Evolutionary conservation across 2,113 vertebrate species (phyloP), one percentile per base, ranked within the genome.

Genomic region (Physeter macrocephalus): DNA sequence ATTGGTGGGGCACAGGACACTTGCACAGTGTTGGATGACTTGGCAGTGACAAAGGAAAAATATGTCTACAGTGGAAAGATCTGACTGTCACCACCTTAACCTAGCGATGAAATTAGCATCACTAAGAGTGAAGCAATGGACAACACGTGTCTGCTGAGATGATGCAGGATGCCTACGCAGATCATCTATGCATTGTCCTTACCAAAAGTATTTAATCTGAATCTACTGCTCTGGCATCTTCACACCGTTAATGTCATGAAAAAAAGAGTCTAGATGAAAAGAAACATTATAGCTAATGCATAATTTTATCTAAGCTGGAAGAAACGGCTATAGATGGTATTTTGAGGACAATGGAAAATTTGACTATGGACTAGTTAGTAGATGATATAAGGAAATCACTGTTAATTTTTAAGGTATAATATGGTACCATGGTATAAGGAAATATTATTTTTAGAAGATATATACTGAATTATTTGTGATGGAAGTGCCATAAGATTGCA

Each of bases 401-500:
- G 9, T 74, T 59, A 18, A 39, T 62, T n/a, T 95, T 84, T 57
- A 62, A 72, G 31, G 67, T 83, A 2, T 0, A 31, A 62, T 88
- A 78, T 36, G 6, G 29, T 84, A 74, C 46, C 18, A n/a, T 23
- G 23, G 36, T 39, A 69, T 64, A 92, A 83, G 88, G 2, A 20
- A 84, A 77, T 75, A 59, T 69, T 91, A 80, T 12, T 46, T 95
- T 91, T 91, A 93, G 67, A 71, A 95, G 49, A 72, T 54, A 36
- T 6, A 74, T 11, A 5, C 43, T 95, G 59, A 86, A 75, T 86
- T 87, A 49, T 39, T 74, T 90, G 9, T 82, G 10, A 78, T 92
- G 39, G 66, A 71, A 83, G 11, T 41, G 36, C 36, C 43, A 12
- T 64, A 69, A 43, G 7, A 77, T n/a, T 92, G 39, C 20, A 88